phyloP scores from a whole-genome alignment of 2,888 invertebrate species.

The Kryphioiulus occultus region DNA sequence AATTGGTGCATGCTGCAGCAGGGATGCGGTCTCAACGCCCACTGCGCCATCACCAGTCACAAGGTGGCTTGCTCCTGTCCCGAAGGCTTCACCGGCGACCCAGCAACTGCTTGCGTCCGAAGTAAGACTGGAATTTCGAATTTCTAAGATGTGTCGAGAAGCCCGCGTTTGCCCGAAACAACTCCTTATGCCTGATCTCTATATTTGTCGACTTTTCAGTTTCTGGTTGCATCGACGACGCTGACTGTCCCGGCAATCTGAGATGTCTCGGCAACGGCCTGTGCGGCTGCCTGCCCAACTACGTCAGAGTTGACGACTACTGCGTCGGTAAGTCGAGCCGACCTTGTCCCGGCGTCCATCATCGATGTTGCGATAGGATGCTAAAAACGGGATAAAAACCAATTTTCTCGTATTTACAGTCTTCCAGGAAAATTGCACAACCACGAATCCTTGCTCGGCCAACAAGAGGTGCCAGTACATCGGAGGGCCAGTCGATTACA shows the following conservation, averaged over 20 bases:
- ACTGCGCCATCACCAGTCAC: slow-evolving; percentile 80
- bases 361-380: too few species aligned
- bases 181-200: too few species aligned
- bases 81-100: slow-evolving; percentile 78
- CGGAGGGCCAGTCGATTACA: slow-evolving; percentile 62
- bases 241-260: slow-evolving; percentile 57
- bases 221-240: slow-evolving; percentile 56
- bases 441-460: slow-evolving; percentile 58
- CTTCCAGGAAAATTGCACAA: slow-evolving; percentile 57
- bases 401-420: slow-evolving; percentile 52
- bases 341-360: background rate
- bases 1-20: slow-evolving; percentile 77
- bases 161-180: too few species aligned
- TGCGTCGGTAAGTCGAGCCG: slow-evolving; percentile 56
- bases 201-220: slow-evolving; percentile 52
- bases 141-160: too few species aligned
- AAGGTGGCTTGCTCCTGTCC: slow-evolving; percentile 79
- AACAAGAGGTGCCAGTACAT: slow-evolving; percentile 57
- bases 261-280: slow-evolving; percentile 56
- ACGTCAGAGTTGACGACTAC: slow-evolving; percentile 56
- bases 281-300: slow-evolving; percentile 57
- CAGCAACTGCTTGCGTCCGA: slow-evolving; percentile 74
- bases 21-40: slow-evolving; percentile 73
- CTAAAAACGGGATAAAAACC: background rate
- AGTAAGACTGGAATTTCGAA: slow-evolving; percentile 55